phyloP scores from a whole-genome alignment of 2,797 vertebrate species.

The Pteronotus mesoamericanus region DNA sequence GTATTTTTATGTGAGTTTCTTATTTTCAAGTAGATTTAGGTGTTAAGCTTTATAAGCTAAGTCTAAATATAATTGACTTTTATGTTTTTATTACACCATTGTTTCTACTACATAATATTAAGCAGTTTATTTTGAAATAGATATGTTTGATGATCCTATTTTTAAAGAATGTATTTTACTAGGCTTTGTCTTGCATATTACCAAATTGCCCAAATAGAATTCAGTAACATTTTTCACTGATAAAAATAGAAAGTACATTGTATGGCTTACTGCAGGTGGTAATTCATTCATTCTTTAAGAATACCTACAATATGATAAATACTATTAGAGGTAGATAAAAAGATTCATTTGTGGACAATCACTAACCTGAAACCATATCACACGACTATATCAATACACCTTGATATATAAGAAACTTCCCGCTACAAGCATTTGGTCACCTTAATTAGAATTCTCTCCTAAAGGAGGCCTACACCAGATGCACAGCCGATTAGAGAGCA shows the following conservation, averaged over 20 bases:
- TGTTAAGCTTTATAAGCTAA: not conserved
- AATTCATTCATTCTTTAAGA: not conserved
- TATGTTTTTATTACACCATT: not conserved
- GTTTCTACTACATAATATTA: not conserved
- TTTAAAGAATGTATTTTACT: not conserved
- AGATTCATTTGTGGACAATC: not conserved
- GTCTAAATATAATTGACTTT: not conserved
- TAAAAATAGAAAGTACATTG: not conserved
- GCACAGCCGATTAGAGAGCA: not conserved
- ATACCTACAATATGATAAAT: not conserved
- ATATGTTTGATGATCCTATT: not conserved
- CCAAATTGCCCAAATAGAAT: not conserved
- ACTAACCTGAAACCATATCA: not conserved
- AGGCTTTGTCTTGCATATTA: not conserved
- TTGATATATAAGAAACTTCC: not conserved
- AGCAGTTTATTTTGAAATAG: not conserved
- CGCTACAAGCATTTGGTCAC: not conserved
- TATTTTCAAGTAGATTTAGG: not conserved
- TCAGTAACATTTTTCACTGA: not conserved
- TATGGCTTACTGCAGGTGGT: not conserved
- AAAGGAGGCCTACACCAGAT: not conserved
- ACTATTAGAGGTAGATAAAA: not conserved
- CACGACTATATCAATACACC: not conserved
- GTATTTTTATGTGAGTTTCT: not conserved
- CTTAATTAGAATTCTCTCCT: not conserved